Conservation (phyloP, 2,888 invertebrate genomes). For the Leptura quadrifasciata region DNA sequence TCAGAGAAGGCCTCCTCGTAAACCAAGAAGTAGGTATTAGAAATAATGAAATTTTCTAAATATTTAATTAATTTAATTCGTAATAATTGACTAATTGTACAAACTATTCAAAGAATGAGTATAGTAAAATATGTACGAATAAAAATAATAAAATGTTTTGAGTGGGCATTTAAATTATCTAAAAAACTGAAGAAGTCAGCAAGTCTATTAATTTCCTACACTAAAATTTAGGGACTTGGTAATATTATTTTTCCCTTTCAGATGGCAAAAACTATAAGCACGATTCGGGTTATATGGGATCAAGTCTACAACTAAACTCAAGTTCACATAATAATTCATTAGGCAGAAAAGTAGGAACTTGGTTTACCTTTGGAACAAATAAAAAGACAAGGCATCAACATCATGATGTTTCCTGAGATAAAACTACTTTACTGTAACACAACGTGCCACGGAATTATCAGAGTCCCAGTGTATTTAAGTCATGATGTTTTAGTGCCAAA, state of each 20-base stretch:
- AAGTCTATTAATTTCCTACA: too few species aligned
- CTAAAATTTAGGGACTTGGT: not conserved
- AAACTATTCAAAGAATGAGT: too few species aligned
- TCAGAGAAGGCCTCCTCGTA: conserved; percentile 71
- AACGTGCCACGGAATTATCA: conserved; percentile 45
- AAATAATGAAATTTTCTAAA: too few species aligned
- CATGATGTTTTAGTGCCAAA: conserved; percentile 56
- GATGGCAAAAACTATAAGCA: conserved; percentile 74
- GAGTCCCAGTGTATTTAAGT: conserved; percentile 37
- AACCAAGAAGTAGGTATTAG: conserved; percentile 69
- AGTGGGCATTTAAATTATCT: too few species aligned
- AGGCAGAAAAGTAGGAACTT: conserved; percentile 77
- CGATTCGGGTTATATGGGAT: conserved; percentile 73
- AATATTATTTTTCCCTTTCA: conserved; percentile 56
- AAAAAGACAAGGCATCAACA: conserved; percentile 75
- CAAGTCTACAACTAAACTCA: conserved; percentile 70
- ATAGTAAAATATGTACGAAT: too few species aligned
- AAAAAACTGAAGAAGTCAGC: too few species aligned
- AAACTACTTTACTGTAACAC: conserved; percentile 74
- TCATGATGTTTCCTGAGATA: conserved; percentile 75
- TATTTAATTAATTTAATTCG: too few species aligned
- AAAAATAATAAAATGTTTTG: too few species aligned
- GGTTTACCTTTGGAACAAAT: conserved; percentile 77
- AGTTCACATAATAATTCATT: conserved; percentile 72
- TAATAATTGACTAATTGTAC: too few species aligned